Conservation (phyloP, 2,888 invertebrate species). For the Drosophila meridionalis region DNA sequence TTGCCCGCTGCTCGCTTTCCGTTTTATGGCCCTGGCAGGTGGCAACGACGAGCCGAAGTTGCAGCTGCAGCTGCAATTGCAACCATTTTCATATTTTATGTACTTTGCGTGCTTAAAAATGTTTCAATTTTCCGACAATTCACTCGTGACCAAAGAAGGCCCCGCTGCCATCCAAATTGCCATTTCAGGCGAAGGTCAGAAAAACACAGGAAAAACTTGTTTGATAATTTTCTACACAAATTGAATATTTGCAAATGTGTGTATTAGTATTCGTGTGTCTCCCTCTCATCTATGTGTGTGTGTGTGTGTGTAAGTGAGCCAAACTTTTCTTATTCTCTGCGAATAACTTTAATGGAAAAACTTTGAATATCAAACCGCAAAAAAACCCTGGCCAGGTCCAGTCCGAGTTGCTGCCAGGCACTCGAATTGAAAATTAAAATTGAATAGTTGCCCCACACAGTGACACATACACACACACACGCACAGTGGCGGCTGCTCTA, state of each 20-base stretch:
- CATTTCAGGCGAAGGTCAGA: conserved; percentile 69
- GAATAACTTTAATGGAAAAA: conserved; percentile 80
- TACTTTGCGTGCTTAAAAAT: conserved; percentile 76
- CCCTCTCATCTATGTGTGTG: conserved; percentile 18
- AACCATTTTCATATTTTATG: conserved; percentile 73
- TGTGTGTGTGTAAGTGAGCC: conserved; percentile 27
- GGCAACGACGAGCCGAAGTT: conserved; percentile 24
- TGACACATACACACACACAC: conserved; percentile 24
- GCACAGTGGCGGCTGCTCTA: conserved; percentile 10
- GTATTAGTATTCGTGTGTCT: conserved; percentile 13
- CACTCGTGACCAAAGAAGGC: conserved; percentile 8
- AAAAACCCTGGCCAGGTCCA: conserved; percentile 44
- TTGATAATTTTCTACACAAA: conserved; percentile 77
- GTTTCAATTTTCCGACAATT: conserved; percentile 54
- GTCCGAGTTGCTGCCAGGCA: conserved; percentile 32
- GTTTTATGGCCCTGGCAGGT: conserved; percentile 36
- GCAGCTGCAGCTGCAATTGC: conserved; percentile 47
- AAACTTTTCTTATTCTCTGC: conserved; percentile 77
- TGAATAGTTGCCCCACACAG: conserved; percentile 57
- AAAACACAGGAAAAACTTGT: conserved; percentile 39
- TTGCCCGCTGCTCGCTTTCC: neutral
- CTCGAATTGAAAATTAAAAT: conserved; percentile 74
- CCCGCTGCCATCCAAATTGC: conserved; percentile 23
- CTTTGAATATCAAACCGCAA: conserved; percentile 77
- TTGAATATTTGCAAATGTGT: conserved; percentile 74